These are phyloP conservation scores for Ascaphus truei DNA, from an alignment of 2,113 vertebrate genomes.

Conservation along the genomic window DNA sequence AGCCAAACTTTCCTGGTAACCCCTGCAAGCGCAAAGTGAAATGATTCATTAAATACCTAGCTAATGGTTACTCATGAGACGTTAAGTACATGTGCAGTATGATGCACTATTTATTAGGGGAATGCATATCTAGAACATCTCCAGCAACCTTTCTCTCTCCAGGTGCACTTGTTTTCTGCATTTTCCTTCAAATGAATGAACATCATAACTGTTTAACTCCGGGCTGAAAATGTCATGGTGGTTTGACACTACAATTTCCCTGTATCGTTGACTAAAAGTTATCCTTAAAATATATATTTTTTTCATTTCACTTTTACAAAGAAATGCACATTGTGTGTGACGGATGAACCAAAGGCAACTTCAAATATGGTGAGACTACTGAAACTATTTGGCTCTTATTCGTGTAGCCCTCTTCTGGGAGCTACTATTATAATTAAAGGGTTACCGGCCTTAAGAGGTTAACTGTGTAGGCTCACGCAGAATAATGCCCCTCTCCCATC, in stretches of 20 bases:
- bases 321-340: too few relatives aligned
- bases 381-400: too few relatives aligned
- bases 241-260: not conserved
- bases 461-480: too few relatives aligned
- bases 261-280: too few relatives aligned
- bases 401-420: too few relatives aligned
- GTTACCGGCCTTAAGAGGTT: too few relatives aligned
- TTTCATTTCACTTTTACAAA: too few relatives aligned
- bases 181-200: slow-evolving; percentile 45
- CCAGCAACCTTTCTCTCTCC: slow-evolving; percentile 46
- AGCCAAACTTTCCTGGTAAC: slow-evolving; percentile 52
- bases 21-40: slow-evolving; percentile 63
- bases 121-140: slow-evolving; percentile 55
- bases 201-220: slow-evolving; percentile 26
- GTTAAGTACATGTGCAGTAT: slow-evolving; percentile 63
- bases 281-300: too few relatives aligned
- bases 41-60: slow-evolving; percentile 63
- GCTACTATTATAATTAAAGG: too few relatives aligned
- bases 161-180: slow-evolving; percentile 51
- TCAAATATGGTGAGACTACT: too few relatives aligned
- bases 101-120: slow-evolving; percentile 72
- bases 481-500: too few relatives aligned
- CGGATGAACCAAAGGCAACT: too few relatives aligned
- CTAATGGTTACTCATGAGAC: slow-evolving; percentile 75
- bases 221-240: not conserved